These are phyloP conservation scores for Acanthosepion lycidas DNA, from an alignment of 2,888 invertebrate genomes.

Conservation along the genomic window DNA sequence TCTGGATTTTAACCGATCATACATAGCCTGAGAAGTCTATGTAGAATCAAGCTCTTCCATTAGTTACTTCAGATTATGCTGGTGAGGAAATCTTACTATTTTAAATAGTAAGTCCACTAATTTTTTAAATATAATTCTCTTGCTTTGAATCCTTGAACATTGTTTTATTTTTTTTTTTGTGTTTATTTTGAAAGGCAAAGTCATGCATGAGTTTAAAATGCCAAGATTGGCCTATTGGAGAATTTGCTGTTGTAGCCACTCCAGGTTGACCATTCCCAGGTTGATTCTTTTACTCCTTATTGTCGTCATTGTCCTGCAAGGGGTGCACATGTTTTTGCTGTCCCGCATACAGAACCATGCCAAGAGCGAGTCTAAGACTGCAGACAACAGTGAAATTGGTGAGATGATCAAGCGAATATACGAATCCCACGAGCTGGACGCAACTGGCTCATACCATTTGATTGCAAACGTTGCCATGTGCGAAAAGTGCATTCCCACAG, in stretches of 20 bases:
- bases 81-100: neutral
- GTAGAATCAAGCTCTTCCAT: neutral
- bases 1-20: neutral
- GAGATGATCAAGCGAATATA: slow-evolving; percentile 55
- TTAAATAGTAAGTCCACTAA: neutral
- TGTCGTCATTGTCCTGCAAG: slow-evolving; percentile 60
- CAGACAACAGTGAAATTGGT: slow-evolving; percentile 50
- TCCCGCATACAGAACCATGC: slow-evolving; percentile 54
- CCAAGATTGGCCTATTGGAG: neutral
- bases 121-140: neutral
- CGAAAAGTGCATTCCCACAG: slow-evolving; percentile 42
- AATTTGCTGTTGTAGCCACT: neutral
- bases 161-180: neutral
- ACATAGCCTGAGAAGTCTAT: neutral
- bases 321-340: slow-evolving; percentile 61
- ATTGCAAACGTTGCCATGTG: slow-evolving; percentile 60
- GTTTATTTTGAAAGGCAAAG: neutral
- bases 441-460: slow-evolving; percentile 64
- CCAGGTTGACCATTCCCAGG: slow-evolving; percentile 50
- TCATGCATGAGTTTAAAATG: neutral
- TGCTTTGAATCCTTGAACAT: neutral
- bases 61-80: neutral
- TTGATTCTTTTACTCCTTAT: slow-evolving; percentile 59
- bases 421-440: slow-evolving; percentile 60
- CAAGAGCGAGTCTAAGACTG: slow-evolving; percentile 51